These are phyloP conservation scores for Pterois miles DNA, from an alignment of 2,797 vertebrate genomes.

Conservation along the genomic window DNA sequence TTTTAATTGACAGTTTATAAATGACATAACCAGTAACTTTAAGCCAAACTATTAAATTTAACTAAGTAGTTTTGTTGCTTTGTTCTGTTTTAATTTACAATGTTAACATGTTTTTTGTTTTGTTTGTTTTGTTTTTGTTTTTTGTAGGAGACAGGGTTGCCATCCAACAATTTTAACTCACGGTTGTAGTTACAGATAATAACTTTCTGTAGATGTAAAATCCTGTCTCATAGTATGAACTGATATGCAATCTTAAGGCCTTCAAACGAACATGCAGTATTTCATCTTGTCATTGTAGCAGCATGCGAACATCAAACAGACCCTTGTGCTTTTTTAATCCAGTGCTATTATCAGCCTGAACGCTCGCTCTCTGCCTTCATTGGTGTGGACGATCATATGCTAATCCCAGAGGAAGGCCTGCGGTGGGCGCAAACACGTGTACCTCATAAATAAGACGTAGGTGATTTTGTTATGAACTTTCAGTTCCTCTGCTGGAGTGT, in stretches of 20 bases:
- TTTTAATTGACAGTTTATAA: too few species aligned
- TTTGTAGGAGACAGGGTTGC: too few species aligned
- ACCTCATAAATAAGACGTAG: neutral
- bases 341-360: conserved; percentile 2
- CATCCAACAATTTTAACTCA: neutral
- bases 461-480: neutral
- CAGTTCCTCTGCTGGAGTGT: conserved; percentile 2
- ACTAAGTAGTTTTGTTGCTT: too few species aligned
- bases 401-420: neutral
- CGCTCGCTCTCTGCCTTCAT: neutral
- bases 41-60: too few species aligned
- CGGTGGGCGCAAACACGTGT: neutral
- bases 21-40: too few species aligned
- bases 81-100: too few species aligned
- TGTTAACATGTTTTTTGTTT: too few species aligned
- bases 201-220: neutral
- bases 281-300: neutral
- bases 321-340: neutral
- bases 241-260: neutral
- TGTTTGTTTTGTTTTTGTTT: too few species aligned
- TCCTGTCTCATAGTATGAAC: neutral
- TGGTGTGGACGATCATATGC: neutral
- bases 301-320: neutral
- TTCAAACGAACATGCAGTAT: neutral
- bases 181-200: neutral